Conservation (phyloP, 2,113 vertebrate genomes). For the Percopsis transmontana region DNA sequence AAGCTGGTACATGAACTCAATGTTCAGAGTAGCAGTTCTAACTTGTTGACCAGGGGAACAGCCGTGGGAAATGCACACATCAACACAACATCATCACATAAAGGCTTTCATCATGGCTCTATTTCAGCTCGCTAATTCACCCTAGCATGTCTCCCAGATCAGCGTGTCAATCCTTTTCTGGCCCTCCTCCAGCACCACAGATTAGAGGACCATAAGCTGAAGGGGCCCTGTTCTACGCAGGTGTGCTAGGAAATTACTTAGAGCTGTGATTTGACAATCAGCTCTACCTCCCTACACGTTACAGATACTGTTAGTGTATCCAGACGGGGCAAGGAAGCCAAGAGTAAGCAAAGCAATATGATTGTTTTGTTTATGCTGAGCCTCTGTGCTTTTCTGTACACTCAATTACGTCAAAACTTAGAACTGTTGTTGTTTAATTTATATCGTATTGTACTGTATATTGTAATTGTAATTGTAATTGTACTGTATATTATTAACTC, state of each 20-base stretch:
- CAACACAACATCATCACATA: conserved; percentile 33
- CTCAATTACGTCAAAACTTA: not conserved
- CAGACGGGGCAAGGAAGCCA: conserved; percentile 46
- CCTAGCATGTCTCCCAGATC: conserved; percentile 47
- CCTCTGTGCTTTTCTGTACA: conserved; percentile 3
- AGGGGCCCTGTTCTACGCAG: conserved; percentile 66
- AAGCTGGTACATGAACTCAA: not conserved
- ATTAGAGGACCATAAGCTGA: conserved; percentile 74
- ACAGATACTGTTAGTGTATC: conserved; percentile 65
- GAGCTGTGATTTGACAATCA: conserved; percentile 72
- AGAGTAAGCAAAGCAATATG: conserved; percentile 56
- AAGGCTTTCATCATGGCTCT: conserved; percentile 44
- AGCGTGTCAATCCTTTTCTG: conserved; percentile 59
- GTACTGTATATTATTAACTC: no score
- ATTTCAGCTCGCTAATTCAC: conserved; percentile 48
- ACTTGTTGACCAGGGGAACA: conserved; percentile 27
- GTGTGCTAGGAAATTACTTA: conserved; percentile 64
- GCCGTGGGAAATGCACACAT: conserved; percentile 24
- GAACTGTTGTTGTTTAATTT: not conserved
- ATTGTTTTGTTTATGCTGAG: conserved; percentile 56
- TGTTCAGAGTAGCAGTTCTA: not conserved
- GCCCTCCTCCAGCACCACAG: conserved; percentile 60
- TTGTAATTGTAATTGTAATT: no score
- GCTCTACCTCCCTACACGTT: conserved; percentile 48
- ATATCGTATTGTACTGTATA: no score